Percentiles rank a stretch among this genome's conserved stretches.
phyloP scores from a whole-genome alignment of 2,888 invertebrate genomes.

The Drosophila helvetica region DNA sequence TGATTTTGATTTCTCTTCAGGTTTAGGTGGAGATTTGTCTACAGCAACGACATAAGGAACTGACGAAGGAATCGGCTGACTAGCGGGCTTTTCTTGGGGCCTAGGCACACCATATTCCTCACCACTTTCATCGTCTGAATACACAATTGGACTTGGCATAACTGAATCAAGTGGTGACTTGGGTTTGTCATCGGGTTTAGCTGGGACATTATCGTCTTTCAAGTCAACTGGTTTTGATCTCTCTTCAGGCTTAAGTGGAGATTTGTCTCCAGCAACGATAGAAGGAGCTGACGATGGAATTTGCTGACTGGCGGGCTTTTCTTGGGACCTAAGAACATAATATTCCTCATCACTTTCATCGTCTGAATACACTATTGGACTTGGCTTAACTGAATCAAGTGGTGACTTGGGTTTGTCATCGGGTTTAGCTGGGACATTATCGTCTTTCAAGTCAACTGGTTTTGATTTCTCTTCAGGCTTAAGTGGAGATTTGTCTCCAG shows the following conservation, averaged over 20 bases:
- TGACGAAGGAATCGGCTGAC: neutral
- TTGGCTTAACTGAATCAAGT: constrained; percentile 15
- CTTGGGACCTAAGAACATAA: constrained; percentile 6
- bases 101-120: neutral
- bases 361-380: constrained; percentile 20
- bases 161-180: neutral
- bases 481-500: neutral
- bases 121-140: constrained; percentile 25
- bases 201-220: constrained; percentile 8
- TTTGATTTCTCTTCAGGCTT: too few relatives aligned
- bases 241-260: too few relatives aligned
- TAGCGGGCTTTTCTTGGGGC: constrained; percentile 2
- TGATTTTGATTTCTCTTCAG: too few relatives aligned
- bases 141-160: neutral
- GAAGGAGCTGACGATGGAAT: neutral
- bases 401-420: constrained; percentile 41
- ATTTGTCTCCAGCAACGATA: neutral
- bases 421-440: neutral
- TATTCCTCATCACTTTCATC: constrained; percentile 23
- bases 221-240: too few relatives aligned
- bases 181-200: constrained; percentile 25
- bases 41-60: too few relatives aligned
- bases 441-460: neutral
- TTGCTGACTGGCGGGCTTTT: neutral
- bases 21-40: too few relatives aligned